phyloP scores from a whole-genome alignment of 92 coral and sea anemone species.

The Actinernus sp. region DNA sequence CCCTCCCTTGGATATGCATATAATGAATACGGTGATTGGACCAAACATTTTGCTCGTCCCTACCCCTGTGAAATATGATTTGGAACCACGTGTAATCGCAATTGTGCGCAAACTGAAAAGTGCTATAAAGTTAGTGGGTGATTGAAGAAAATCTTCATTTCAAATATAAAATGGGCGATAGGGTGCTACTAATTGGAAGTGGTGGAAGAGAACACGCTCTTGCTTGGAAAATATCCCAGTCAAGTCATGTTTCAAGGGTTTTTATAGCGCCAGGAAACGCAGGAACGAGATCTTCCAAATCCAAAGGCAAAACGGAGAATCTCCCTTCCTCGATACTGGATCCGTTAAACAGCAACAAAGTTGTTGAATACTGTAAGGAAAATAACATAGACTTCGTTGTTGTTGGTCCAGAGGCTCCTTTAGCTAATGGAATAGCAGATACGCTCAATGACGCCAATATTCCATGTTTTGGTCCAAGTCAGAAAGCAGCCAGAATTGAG shows the following conservation, averaged over 20 bases:
- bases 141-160: no score
- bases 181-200: conserved; percentile 83
- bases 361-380: conserved; percentile 68
- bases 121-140: no score
- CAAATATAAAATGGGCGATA: conserved; percentile 80
- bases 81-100: no score
- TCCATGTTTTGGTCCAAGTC: conserved; percentile 94
- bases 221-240: conserved; percentile 94
- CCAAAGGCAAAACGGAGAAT: conserved; percentile 62
- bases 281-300: conserved; percentile 50
- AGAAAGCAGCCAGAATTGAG: conserved; percentile 86
- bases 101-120: no score
- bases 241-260: conserved; percentile 73
- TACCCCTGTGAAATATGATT: no score
- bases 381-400: conserved; percentile 85
- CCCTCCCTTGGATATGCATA: no score
- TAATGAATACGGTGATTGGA: no score
- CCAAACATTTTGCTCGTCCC: no score
- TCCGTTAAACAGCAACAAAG: conserved; percentile 54
- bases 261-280: conserved; percentile 92
- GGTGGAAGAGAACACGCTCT: conserved; percentile 96
- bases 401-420: conserved; percentile 92
- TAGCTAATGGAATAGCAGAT: conserved; percentile 85
- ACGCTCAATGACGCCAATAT: conserved; percentile 54
- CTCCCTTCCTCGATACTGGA: conserved; percentile 48